Conservation (phyloP, 2,797 vertebrate genomes). For the Eupleurogrammus muticus region DNA sequence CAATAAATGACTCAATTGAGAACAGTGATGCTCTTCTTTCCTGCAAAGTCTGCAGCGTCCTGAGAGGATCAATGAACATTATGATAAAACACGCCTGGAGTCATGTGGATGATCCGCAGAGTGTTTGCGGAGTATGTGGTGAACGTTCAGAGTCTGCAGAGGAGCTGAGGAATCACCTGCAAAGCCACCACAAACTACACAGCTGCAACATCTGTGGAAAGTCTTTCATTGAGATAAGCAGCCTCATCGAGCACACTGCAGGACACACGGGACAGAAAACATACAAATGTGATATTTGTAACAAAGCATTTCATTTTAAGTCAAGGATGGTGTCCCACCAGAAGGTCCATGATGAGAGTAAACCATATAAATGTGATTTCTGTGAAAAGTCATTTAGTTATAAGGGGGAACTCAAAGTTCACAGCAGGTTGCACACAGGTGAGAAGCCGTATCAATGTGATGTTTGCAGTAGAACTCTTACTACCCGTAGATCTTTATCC, state of each 20-base stretch:
- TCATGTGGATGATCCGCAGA: constrained; percentile 24
- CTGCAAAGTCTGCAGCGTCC: constrained; percentile 48
- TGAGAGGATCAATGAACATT: background rate
- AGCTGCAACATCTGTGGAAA: constrained; percentile 40
- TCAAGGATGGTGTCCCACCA: constrained; percentile 7
- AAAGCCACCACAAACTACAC: constrained; percentile 3
- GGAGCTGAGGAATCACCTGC: too few species aligned
- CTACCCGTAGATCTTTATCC: constrained; percentile 41
- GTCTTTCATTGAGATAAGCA: background rate
- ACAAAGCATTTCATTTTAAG: background rate
- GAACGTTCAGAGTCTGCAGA: constrained; percentile 25
- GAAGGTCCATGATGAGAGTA: background rate
- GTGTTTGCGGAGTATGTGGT: constrained; percentile 57
- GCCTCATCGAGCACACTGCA: constrained; percentile 12
- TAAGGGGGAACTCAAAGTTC: constrained; percentile 27
- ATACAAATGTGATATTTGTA: constrained; percentile 11
- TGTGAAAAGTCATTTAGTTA: background rate
- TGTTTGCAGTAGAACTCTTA: constrained; percentile 63
- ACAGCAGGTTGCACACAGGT: constrained; percentile 1
- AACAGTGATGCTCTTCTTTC: background rate
- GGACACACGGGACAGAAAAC: constrained; percentile 4
- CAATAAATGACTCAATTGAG: background rate
- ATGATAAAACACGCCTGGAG: constrained; percentile 46
- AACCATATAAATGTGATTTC: constrained; percentile 35
- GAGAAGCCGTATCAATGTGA: constrained; percentile 53